A percentile compares a stretch with the other conserved stretches of the same genome.
These are phyloP conservation scores for Agrochola lota DNA, from an alignment of 2,888 invertebrate species.

Conservation along the genomic window DNA sequence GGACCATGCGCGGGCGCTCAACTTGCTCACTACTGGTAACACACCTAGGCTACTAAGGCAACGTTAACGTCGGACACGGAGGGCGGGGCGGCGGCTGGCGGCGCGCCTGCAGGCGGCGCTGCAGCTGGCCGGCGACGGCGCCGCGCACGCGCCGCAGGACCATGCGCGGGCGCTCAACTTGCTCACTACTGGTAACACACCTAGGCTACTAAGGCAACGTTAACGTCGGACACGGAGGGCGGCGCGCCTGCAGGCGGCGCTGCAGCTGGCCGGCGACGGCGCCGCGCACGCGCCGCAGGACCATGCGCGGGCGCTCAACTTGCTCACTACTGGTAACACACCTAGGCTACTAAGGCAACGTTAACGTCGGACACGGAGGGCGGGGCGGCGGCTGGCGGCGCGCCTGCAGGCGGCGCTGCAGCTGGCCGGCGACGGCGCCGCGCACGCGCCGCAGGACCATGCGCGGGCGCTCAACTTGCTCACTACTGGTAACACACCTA, in stretches of 20 bases:
- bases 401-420: conserved; percentile 77
- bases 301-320: conserved; percentile 91
- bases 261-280: conserved; percentile 78
- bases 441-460: conserved; percentile 79
- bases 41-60: not conserved
- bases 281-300: conserved; percentile 74
- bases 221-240: no score
- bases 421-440: conserved; percentile 76
- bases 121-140: conserved; percentile 76
- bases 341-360: not conserved
- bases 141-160: conserved; percentile 74
- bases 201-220: not conserved
- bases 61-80: no score
- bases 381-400: conserved; percentile 72
- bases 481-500: conserved; percentile 91
- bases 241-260: conserved; percentile 74
- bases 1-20: conserved; percentile 91
- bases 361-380: no score
- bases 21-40: conserved; percentile 93
- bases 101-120: conserved; percentile 76
- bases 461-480: conserved; percentile 92
- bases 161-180: conserved; percentile 92
- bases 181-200: conserved; percentile 92
- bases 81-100: no score
- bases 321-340: conserved; percentile 93